These are phyloP conservation scores for Peucedramus taeniatus DNA, from an alignment of 2,113 vertebrate genomes.

Conservation along the genomic window DNA sequence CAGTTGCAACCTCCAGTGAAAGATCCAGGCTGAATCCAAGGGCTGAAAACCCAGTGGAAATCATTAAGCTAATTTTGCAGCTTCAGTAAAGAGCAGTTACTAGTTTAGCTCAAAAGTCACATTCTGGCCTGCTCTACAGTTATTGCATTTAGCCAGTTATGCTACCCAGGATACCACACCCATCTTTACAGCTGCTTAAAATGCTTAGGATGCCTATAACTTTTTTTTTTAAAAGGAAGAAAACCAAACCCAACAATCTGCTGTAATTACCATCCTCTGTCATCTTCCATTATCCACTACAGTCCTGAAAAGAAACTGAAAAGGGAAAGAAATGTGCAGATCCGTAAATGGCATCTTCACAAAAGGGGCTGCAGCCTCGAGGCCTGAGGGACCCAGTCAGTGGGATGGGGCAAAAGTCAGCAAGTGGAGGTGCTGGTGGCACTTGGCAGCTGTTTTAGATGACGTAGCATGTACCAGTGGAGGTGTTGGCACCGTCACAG, in stretches of 20 bases:
- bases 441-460: not conserved
- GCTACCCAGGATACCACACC: not conserved
- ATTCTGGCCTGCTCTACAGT: not conserved
- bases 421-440: not conserved
- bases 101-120: not conserved
- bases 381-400: not conserved
- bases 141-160: not conserved
- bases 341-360: not conserved
- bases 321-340: not conserved
- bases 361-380: not conserved
- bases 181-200: constrained; percentile 11
- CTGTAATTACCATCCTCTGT: not conserved
- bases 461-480: not conserved
- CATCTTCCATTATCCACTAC: not conserved
- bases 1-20: not conserved
- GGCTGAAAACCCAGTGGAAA: not conserved
- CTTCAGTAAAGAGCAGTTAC: not conserved
- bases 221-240: not conserved
- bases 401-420: accelerated
- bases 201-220: not conserved
- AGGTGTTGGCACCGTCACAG: not conserved
- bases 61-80: not conserved
- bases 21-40: not conserved
- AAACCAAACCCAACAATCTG: not conserved
- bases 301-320: not conserved